Conservation (phyloP, 2,797 vertebrate genomes). For the Pseudochaenichthys georgianus region DNA sequence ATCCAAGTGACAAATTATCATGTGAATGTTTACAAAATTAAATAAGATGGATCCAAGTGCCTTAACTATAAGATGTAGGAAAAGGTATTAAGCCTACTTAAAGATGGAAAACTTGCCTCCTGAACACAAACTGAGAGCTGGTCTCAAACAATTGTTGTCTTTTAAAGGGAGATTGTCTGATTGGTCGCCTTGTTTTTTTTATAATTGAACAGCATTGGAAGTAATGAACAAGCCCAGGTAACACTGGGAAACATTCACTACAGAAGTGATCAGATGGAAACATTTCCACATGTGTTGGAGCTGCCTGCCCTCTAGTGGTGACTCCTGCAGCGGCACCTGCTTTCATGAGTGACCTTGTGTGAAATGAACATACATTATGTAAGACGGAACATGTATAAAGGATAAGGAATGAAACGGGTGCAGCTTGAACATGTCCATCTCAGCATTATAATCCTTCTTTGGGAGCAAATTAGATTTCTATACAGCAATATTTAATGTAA, state of each 20-base stretch:
- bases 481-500: not conserved
- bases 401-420: conserved; percentile 6
- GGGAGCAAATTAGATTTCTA: not conserved
- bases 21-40: too few species aligned
- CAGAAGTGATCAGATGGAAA: not conserved
- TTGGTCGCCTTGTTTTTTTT: not conserved
- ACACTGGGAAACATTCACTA: conserved; percentile 1
- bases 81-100: too few species aligned
- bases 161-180: not conserved
- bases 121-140: too few species aligned
- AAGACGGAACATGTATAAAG: conserved; percentile 34
- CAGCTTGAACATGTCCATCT: not conserved
- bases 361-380: conserved; percentile 51
- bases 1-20: too few species aligned
- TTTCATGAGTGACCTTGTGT: conserved; percentile 61
- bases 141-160: not conserved
- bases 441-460: too few species aligned
- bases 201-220: not conserved
- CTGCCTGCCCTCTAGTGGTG: conserved; percentile 73
- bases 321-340: not conserved
- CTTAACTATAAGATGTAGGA: too few species aligned
- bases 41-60: too few species aligned
- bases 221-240: not conserved
- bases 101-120: too few species aligned
- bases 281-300: conserved; percentile 16